Percentiles rank a stretch among this genome's conserved stretches.
These are phyloP conservation scores for Arenaria interpres DNA, from an alignment of 2,113 vertebrate species.

Conservation along the genomic window DNA sequence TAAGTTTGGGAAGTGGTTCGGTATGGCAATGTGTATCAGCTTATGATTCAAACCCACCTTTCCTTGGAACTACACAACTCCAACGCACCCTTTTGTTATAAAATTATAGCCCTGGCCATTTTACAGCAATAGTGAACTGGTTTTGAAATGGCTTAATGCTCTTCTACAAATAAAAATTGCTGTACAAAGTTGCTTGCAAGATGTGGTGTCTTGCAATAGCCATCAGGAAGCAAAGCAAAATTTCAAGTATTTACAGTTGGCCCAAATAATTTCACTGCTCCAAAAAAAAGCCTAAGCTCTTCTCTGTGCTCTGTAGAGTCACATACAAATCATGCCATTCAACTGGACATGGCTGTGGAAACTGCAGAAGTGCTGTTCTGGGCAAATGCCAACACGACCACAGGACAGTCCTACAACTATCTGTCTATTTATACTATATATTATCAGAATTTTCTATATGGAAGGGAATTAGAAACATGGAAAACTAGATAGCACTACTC, in stretches of 20 bases:
- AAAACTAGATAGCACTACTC: neutral
- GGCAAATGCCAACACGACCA: neutral
- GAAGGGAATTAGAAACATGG: neutral
- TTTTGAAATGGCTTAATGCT: neutral
- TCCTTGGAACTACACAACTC: neutral
- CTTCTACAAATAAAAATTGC: neutral
- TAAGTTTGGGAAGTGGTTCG: neutral
- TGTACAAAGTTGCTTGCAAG: neutral
- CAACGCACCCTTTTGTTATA: rapidly evolving
- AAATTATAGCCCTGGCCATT: neutral
- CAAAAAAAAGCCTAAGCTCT: rapidly evolving
- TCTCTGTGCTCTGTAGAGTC: neutral
- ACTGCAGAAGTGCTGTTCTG: neutral
- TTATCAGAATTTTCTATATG: neutral
- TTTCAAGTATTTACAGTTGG: neutral
- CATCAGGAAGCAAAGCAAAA: neutral
- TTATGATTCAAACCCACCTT: neutral
- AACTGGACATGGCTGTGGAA: neutral
- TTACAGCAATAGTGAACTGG: neutral
- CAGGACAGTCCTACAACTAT: neutral
- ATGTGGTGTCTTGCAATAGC: neutral
- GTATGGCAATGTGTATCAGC: neutral
- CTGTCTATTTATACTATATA: neutral
- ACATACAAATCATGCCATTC: neutral
- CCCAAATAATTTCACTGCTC: neutral